Evolutionary conservation across 1,140 invertebrate species (phyloP), one percentile per base, ranked within the genome.

Genomic region (Nephila pilipes): DNA sequence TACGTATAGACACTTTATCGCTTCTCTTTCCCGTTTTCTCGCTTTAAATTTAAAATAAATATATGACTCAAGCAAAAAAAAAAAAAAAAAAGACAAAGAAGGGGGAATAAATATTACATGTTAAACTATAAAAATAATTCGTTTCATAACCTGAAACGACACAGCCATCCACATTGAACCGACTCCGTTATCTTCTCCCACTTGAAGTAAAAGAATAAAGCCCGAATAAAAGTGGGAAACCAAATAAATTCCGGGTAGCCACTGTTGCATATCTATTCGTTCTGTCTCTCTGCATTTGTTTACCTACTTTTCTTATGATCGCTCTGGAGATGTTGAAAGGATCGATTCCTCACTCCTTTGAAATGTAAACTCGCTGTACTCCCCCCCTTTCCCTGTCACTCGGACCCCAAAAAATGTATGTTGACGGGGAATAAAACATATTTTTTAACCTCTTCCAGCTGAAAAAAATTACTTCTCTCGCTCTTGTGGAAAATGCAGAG

Each of bases 301-400:
- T 91, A 91, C 89, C 89, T 79, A 91, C 65, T 75, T 83, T 83
- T 79, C 46, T 58, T 63, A 38, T n/a, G 60, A 38, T 88, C 58
- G 58, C 58, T 18, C 57, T 55, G 16, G 58, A 87, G 85, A 87
- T 65, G 60, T 90, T 88, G 20, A 36, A 22, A 18, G 38, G 90
- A 25, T 85, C 90, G 90, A 92, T 92, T 92, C 90, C 85, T 65
- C 29, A 85, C 90, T 92, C 81, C n/a, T 92, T 92, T 92, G 80
- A 85, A 92, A 92, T 92, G 90, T 92, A 92, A 92, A 92, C 90
- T 92, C 38, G 90, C 36, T 75, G 69, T 85, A 69, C 22, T 58
- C 29, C 69, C 79, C 29, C 89, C 22, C 89, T 46, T 12, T 20
- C 18, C 79, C 46, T 46, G 63, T 81, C 79, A 75, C 29, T 60